Base-by-base conservation (phyloP, 1,140 invertebrate genomes). In the Cyclina sinensis region DNA sequence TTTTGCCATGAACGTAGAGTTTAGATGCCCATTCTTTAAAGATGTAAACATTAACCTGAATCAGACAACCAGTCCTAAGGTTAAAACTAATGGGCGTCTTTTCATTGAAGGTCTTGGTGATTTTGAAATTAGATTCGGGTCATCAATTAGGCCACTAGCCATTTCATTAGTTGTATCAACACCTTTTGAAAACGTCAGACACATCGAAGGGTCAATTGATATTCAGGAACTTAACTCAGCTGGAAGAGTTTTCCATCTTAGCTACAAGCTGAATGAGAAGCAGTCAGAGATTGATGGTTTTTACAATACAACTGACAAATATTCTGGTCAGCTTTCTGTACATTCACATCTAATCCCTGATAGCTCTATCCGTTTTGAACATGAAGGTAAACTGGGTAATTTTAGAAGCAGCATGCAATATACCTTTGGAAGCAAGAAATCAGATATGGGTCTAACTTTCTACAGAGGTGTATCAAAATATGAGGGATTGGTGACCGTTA, bases 371-470 rank as follows among this genome's bases (percentile, higher is more conserved):
- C n/a, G 30, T 62, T 87, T 79, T 39, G 30, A 48, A 80, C 59
- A 80, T 80, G 46, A 51, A 5, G 85, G 85, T 43, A 37, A 43
- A 32, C 18, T 87, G 0, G 51, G 70, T n/a, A 51, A 68, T 37
- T 80, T 87, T 37, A 79, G 18, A 37, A 27, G 32, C n/a, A 74
- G 70, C 35, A 76, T 76, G 35, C 57, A 87, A 9, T 78, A 46
- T 21, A 48, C 18, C 7, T 35, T 80, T 37, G 76, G 76, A 16
- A 27, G 35, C 0, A 62, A 87, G 11, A 87, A 79, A 27, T 80
- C 85, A 3, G 85, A 87, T 37, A 37, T 65, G 0, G 74, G 80
- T 16, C n/a, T n/a, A n/a, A 37, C 74, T 51, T 54, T 43, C 62
- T 84, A 48, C 30, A 73, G 21, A 39, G 65, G 24, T n/a, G 4